Conservation (phyloP, 2,797 vertebrate species). For the Hippopotamyrus pictus region DNA sequence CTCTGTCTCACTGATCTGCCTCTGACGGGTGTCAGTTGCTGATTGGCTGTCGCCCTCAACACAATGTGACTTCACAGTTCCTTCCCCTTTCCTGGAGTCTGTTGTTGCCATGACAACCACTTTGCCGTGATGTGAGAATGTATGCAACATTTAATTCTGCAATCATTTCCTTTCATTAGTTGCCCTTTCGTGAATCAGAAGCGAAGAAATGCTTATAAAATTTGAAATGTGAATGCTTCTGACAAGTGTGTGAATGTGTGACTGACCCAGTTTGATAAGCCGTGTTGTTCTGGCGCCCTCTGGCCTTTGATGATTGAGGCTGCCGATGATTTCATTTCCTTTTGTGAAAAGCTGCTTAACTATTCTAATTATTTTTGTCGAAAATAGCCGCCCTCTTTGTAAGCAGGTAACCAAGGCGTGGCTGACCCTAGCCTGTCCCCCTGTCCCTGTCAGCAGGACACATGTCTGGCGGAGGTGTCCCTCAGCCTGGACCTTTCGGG, state of each 20-base stretch:
- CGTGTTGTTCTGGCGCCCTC: not conserved
- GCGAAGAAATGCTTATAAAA: not conserved
- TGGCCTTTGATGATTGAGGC: not conserved
- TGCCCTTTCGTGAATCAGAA: not conserved
- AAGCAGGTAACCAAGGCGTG: not conserved
- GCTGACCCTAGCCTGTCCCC: not conserved
- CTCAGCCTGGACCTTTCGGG: slow-evolving; percentile 76
- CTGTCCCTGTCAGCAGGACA: slow-evolving; percentile 61
- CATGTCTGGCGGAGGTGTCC: slow-evolving; percentile 84
- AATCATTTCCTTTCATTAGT: not conserved
- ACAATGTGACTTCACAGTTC: not conserved
- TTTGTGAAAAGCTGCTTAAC: not conserved
- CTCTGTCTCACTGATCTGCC: slow-evolving; percentile 41
- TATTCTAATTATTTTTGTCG: not conserved
- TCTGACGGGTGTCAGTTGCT: not conserved
- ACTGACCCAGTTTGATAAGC: not conserved
- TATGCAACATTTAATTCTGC: not conserved
- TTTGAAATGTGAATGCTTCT: not conserved
- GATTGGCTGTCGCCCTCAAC: not conserved
- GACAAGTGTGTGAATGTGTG: not conserved
- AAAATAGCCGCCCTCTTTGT: not conserved
- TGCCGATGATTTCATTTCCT: not conserved
- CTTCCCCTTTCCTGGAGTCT: not conserved
- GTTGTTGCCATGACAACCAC: slow-evolving; percentile 5
- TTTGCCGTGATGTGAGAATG: not conserved